These are phyloP conservation scores for Scaptomyza flava DNA, from an alignment of 2,888 invertebrate species.

Conservation along the genomic window DNA sequence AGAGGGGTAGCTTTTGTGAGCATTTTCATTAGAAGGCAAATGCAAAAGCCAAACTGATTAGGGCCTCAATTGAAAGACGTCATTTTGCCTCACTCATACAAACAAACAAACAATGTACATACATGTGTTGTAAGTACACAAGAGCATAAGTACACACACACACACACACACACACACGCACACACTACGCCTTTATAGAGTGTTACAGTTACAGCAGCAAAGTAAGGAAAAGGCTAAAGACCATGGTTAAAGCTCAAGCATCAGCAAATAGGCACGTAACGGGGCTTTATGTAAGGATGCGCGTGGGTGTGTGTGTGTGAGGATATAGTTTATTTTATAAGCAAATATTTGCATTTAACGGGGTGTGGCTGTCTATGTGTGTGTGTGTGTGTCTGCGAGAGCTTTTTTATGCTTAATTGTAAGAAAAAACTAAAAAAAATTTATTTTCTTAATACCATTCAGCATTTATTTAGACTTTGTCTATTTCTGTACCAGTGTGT, in stretches of 20 bases:
- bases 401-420: slow-evolving; percentile 48
- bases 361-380: slow-evolving; percentile 36
- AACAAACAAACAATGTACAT: slow-evolving; percentile 6
- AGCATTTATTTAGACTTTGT: slow-evolving; percentile 8
- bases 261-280: slow-evolving; percentile 56
- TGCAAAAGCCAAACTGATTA: slow-evolving; percentile 77
- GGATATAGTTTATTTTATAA: slow-evolving; percentile 59
- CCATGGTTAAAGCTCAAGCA: slow-evolving; percentile 59
- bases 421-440: slow-evolving; percentile 50
- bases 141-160: slow-evolving; percentile 25
- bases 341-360: slow-evolving; percentile 77
- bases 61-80: slow-evolving; percentile 64
- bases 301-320: neutral
- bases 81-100: slow-evolving; percentile 27
- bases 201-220: slow-evolving; percentile 31
- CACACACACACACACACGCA: slow-evolving; percentile 1
- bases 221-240: slow-evolving; percentile 18
- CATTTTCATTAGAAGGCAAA: slow-evolving; percentile 62
- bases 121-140: slow-evolving; percentile 26
- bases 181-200: slow-evolving; percentile 12
- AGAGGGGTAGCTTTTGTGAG: slow-evolving; percentile 33
- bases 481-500: slow-evolving; percentile 3
- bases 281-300: slow-evolving; percentile 3
- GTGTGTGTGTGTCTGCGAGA: neutral
- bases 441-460: slow-evolving; percentile 35